Conservation (phyloP, 2,888 invertebrate genomes). For the Caenorhabditis zanzibari region DNA sequence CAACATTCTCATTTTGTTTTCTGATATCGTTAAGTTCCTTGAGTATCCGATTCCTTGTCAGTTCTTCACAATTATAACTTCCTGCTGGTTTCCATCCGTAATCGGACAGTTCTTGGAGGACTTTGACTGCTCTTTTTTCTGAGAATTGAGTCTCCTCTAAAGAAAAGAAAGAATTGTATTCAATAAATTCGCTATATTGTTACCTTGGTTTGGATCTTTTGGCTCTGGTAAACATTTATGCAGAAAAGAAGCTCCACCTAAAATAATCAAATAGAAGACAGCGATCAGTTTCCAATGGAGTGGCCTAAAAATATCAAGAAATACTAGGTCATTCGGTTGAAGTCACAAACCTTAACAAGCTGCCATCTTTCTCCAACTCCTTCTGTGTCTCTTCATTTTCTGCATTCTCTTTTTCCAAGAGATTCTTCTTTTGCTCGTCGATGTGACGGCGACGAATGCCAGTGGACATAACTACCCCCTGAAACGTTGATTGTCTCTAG, state of each 20-base stretch:
- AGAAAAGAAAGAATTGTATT: constrained; percentile 29
- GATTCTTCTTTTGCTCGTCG: constrained; percentile 33
- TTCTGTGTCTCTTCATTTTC: constrained; percentile 40
- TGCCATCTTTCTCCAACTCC: constrained; percentile 22
- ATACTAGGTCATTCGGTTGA: constrained; percentile 17
- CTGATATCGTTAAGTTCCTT: constrained; percentile 65
- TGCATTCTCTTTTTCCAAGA: constrained; percentile 2
- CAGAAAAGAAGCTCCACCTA: constrained; percentile 51
- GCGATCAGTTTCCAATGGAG: constrained; percentile 66
- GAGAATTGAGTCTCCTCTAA: constrained; percentile 75
- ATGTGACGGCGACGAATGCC: constrained; percentile 52
- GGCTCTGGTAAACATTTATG: constrained; percentile 72
- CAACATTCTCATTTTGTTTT: constrained; percentile 8
- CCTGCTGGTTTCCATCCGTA: constrained; percentile 77
- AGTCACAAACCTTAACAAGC: constrained; percentile 33
- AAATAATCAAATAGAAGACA: constrained; percentile 52
- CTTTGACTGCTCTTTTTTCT: constrained; percentile 68
- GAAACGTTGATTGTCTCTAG: not conserved
- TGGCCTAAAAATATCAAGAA: constrained; percentile 25
- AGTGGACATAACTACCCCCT: constrained; percentile 34
- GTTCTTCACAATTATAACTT: constrained; percentile 72
- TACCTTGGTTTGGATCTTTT: constrained; percentile 68
- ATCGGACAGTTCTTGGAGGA: constrained; percentile 72
- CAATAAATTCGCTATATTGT: no score
- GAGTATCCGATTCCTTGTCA: constrained; percentile 70